Evolutionary conservation across 92 coral and sea anemone genomes (phyloP).

Genomic region (Heteractis magnifica): DNA sequence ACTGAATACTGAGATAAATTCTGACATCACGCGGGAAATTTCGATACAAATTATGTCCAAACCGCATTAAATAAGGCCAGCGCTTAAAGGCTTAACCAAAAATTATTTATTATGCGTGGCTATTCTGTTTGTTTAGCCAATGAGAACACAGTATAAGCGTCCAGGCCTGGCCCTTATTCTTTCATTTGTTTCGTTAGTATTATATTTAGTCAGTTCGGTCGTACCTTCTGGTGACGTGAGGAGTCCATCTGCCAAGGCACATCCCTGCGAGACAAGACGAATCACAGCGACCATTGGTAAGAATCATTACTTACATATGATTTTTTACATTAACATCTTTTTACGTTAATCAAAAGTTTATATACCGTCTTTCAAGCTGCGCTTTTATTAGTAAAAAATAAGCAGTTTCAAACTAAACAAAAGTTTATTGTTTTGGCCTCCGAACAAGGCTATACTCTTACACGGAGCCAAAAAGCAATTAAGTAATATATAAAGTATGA

Average conservation of each 20-base stretch:
- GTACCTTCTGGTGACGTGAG: slow-evolving; percentile 28
- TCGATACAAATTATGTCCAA: neutral
- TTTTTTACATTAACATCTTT: no score
- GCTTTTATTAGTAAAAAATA: no score
- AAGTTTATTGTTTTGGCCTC: no score
- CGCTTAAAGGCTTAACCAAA: neutral
- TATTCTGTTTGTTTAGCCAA: neutral
- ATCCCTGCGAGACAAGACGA: slow-evolving; percentile 39
- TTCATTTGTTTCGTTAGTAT: neutral
- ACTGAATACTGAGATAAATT: no score
- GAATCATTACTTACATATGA: neutral
- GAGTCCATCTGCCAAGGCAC: slow-evolving; percentile 68
- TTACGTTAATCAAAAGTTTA: no score
- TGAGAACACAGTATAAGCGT: neutral
- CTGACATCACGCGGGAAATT: no score
- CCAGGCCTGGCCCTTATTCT: neutral
- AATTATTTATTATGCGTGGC: neutral
- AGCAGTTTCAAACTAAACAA: no score
- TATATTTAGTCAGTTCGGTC: neutral
- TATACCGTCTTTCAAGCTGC: no score
- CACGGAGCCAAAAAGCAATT: no score
- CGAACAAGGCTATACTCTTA: no score
- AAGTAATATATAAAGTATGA: no score
- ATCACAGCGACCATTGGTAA: neutral
- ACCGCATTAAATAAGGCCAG: neutral